Percentiles rank a stretch among this genome's conserved stretches.
phyloP scores from a whole-genome alignment of 1,140 invertebrate species.

The Monomorium pharaonis region DNA sequence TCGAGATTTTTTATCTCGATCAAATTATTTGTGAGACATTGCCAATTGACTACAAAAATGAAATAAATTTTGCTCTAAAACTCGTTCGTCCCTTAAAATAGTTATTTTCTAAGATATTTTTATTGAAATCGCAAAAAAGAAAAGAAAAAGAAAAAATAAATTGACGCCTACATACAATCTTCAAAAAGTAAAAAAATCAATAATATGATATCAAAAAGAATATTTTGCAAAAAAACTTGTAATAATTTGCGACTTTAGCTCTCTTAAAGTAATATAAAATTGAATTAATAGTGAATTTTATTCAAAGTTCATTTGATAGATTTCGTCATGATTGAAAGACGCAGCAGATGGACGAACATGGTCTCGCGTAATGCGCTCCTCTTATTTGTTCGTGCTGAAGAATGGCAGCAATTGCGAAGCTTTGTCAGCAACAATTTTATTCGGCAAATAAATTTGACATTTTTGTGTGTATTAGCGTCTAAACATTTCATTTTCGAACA shows the following conservation, averaged over 20 bases:
- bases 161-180: too few species aligned
- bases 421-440: conserved; percentile 31
- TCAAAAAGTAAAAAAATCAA: neutral
- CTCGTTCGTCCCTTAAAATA: neutral
- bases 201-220: neutral
- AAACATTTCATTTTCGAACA: neutral
- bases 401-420: conserved; percentile 46
- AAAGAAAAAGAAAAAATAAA: too few species aligned
- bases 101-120: neutral
- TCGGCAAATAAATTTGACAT: conserved; percentile 22
- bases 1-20: neutral
- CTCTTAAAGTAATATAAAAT: conserved; percentile 27
- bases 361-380: conserved; percentile 56
- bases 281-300: conserved; percentile 50
- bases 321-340: conserved; percentile 42
- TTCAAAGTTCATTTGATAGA: conserved; percentile 57
- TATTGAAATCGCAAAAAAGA: neutral
- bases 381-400: conserved; percentile 51
- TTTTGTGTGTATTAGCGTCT: neutral
- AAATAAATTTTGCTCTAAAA: neutral
- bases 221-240: neutral
- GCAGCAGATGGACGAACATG: conserved; percentile 66
- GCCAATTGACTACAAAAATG: neutral
- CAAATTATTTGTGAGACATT: neutral
- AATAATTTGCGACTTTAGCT: neutral